Evolutionary conservation across 2,797 vertebrate genomes (phyloP), one percentile per base, ranked within the genome.

Genomic region (Rhadinocentrus ornatus): DNA sequence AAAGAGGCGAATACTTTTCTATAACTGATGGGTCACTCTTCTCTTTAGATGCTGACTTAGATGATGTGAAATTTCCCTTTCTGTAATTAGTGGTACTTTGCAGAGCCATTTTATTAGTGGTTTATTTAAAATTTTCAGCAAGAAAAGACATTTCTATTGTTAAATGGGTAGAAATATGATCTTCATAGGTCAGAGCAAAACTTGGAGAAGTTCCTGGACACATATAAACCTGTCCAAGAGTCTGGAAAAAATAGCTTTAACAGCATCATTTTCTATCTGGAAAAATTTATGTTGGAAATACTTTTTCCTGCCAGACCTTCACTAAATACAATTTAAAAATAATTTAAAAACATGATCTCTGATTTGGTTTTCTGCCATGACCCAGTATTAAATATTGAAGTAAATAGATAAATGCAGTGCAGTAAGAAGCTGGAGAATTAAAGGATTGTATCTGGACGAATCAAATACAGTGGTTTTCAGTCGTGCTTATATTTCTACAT

Each of bases 101-200:
- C 5, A 57, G 63, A 41, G 53, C 26, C 29, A 18, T n/a, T 46
- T 39, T 6, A 35, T 37, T 27, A 32, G 6, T 7, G 44, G 27
- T 54, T 65, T 39, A 66, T 22, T 66, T 22, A 18, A 81, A 75
- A 69, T 22, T 20, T 64, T 62, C 35, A 18, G 56, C 27, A 27
- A 69, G 56, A 31, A 69, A 34, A 31, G n/a, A 8, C 7, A 48
- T 34, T 37, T 20, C 62, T 59, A 2, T 16, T 59, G 55, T 65
- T 56, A 64, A 70, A 64, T 69, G 39, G 9, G 44, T 58, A 35
- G 73, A 72, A 81, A 58, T 69, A 59, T 63, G 27, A 50, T 50
- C 73, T 29, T 44, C 59, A 39, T 59, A 50, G 22, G 58, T 76
- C 57, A 65, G 46, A 50, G 61, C 31, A 74, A 66, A 56, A 66